Conservation (phyloP, 2,113 vertebrate species). For the Rhombomys opimus region DNA sequence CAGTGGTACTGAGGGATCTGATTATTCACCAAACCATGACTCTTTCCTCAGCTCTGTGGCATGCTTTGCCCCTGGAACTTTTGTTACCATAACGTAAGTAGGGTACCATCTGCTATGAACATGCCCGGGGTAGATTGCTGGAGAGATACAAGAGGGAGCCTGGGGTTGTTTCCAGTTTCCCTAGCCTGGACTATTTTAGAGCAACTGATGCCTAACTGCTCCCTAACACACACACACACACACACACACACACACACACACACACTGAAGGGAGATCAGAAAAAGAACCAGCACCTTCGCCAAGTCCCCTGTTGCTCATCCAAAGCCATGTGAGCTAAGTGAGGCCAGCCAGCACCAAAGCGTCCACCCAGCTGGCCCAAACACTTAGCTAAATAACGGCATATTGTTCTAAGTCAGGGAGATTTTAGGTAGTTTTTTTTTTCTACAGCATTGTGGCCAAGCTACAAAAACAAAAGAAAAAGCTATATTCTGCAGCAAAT, state of each 20-base stretch:
- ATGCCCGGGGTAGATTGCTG: background rate
- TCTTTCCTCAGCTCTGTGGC: background rate
- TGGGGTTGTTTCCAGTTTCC: background rate
- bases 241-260: background rate
- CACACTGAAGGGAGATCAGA: background rate
- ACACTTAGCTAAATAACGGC: background rate
- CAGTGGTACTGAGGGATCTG: background rate
- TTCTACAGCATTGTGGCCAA: background rate
- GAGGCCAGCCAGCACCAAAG: background rate
- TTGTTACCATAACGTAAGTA: background rate
- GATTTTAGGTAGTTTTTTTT: background rate
- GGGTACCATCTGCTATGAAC: background rate
- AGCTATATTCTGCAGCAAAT: background rate
- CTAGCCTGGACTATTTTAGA: background rate
- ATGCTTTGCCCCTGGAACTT: background rate
- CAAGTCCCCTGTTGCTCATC: background rate
- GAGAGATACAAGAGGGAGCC: background rate
- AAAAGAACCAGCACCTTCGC: background rate
- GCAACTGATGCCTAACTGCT: background rate
- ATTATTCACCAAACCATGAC: background rate
- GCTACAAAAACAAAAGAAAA: slow-evolving; percentile 2
- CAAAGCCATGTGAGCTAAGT: background rate
- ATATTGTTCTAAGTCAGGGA: slow-evolving; percentile 1
- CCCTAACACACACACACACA: background rate
- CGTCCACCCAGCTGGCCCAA: background rate